These are phyloP conservation scores for Sialis lutaria DNA, from an alignment of 2,888 invertebrate genomes.

Conservation along the genomic window DNA sequence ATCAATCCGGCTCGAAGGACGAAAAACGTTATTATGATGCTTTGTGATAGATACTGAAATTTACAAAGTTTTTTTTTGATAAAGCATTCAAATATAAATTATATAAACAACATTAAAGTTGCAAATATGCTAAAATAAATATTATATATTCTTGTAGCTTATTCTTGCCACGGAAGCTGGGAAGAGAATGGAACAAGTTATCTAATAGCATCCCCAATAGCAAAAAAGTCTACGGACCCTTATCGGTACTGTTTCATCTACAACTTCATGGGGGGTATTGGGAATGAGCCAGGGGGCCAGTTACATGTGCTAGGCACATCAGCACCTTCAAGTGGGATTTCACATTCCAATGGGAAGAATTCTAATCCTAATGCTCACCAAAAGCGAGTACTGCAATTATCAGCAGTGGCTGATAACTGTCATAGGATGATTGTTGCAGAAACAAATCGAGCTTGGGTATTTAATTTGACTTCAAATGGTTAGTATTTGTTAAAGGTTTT, in stretches of 20 bases:
- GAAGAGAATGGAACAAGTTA: conserved; percentile 41
- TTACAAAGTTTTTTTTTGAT: too few species aligned
- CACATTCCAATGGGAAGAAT: background rate
- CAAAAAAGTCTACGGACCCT: conserved; percentile 30
- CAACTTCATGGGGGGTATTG: conserved; percentile 21
- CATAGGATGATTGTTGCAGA: conserved; percentile 35
- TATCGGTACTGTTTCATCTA: conserved; percentile 45
- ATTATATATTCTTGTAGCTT: conserved; percentile 29
- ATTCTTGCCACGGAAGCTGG: conserved; percentile 61
- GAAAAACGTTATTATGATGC: too few species aligned
- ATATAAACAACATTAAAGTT: background rate
- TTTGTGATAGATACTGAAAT: too few species aligned
- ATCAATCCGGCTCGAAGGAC: too few species aligned
- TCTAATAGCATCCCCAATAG: conserved; percentile 45
- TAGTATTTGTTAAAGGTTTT: conserved; percentile 12
- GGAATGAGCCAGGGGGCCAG: background rate
- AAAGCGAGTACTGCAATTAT: conserved; percentile 25
- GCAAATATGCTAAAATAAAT: background rate
- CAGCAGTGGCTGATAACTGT: conserved; percentile 37
- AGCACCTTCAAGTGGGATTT: background rate
- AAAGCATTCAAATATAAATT: too few species aligned
- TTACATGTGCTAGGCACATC: conserved; percentile 1
- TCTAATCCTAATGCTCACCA: conserved; percentile 14
- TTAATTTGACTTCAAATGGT: conserved; percentile 53
- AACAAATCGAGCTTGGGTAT: conserved; percentile 29